A percentile compares a stretch with the other conserved stretches of the same genome.
These are phyloP conservation scores for Holothuria scabra DNA, from an alignment of 53 echinoderm and acorn worm genomes.

Conservation along the genomic window DNA sequence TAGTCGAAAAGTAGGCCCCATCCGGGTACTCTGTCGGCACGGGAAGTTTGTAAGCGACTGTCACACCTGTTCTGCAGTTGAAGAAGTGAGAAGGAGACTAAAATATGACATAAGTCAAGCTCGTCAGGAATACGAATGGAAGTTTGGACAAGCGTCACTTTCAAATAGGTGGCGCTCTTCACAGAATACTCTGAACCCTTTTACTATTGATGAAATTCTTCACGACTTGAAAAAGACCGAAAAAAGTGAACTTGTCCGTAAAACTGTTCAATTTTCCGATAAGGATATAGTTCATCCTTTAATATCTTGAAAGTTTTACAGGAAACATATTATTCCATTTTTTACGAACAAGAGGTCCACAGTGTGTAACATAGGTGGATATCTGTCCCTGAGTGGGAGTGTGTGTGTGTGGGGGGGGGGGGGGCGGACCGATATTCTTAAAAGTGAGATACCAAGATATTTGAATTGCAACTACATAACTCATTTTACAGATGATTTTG, in stretches of 20 bases:
- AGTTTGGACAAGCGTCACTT: conserved; percentile 38
- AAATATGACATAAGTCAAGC: conserved; percentile 49
- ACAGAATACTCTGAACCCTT: conserved; percentile 1
- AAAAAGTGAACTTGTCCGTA: conserved; percentile 21
- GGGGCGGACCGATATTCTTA: no score
- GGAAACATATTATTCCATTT: background rate
- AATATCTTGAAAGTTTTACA: conserved; percentile 1
- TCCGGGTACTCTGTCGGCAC: conserved; percentile 58
- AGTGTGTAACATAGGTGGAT: no score
- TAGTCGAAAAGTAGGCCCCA: background rate
- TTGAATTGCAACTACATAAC: no score
- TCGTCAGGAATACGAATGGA: conserved; percentile 59
- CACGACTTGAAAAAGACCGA: conserved; percentile 21
- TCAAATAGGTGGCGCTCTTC: conserved; percentile 39
- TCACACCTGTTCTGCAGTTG: conserved; percentile 65
- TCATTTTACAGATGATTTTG: no score
- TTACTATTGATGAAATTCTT: background rate
- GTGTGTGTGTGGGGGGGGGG: no score
- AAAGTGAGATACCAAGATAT: no score
- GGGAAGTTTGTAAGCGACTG: conserved; percentile 62
- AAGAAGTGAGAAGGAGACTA: conserved; percentile 60
- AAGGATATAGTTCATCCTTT: conserved; percentile 56
- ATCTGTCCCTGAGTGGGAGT: no score
- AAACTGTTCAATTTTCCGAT: conserved; percentile 60
- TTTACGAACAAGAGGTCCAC: background rate